Conservation (phyloP, 2,888 invertebrate species). For the Eurois occulta region DNA sequence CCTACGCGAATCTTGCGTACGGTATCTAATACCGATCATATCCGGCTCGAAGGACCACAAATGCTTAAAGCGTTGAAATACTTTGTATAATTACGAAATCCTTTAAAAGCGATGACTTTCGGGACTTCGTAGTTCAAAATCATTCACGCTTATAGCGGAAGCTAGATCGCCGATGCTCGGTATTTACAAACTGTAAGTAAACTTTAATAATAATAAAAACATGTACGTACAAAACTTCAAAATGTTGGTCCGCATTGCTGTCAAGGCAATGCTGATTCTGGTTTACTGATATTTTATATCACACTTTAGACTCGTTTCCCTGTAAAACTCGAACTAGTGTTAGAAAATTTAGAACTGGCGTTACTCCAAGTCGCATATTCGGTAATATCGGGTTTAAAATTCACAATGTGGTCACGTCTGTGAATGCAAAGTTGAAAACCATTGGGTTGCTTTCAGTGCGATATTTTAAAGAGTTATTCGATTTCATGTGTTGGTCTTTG, state of each 20-base stretch:
- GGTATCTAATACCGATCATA: not conserved
- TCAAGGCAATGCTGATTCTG: not conserved
- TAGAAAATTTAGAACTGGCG: slow-evolving; percentile 43
- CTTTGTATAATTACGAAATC: not conserved
- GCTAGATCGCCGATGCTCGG: too few species aligned
- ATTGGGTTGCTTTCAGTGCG: slow-evolving; percentile 5
- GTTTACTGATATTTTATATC: not conserved
- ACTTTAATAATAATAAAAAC: too few species aligned
- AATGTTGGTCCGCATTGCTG: too few species aligned
- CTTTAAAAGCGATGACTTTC: not conserved
- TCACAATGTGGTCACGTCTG: slow-evolving; percentile 57
- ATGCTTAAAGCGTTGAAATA: not conserved
- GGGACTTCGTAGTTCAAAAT: too few species aligned
- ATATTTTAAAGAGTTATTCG: slow-evolving; percentile 20
- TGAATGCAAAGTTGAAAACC: slow-evolving; percentile 30
- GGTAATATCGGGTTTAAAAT: slow-evolving; percentile 51
- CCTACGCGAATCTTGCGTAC: not conserved
- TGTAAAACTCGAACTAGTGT: not conserved
- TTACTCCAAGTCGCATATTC: slow-evolving; percentile 48
- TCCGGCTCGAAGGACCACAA: not conserved
- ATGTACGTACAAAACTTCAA: too few species aligned
- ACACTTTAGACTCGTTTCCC: not conserved
- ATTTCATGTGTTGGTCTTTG: not conserved
- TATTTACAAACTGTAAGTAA: too few species aligned
- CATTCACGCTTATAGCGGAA: too few species aligned